A percentile compares a stretch with the other conserved stretches of the same genome.
These are phyloP conservation scores for Choristoneura fumiferana DNA, from an alignment of 1,140 invertebrate species.

Conservation along the genomic window DNA sequence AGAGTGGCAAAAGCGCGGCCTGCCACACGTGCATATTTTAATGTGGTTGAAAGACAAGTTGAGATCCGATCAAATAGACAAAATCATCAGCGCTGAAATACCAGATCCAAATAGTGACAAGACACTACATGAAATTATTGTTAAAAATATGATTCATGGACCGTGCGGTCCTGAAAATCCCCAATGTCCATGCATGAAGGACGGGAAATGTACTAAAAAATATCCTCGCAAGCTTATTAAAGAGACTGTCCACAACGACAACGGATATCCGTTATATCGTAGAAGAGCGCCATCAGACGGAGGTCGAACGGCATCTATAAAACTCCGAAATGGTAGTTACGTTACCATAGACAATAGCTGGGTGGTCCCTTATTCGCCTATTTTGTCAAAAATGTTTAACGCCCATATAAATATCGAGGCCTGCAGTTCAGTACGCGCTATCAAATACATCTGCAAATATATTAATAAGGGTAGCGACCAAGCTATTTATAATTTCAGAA, in stretches of 20 bases:
- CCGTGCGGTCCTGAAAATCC: not conserved
- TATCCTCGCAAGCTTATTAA: too few species aligned
- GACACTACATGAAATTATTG: constrained; percentile 29
- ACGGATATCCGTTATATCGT: constrained; percentile 42
- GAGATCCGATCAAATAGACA: constrained; percentile 53
- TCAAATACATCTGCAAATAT: too few species aligned
- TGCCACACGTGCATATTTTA: too few species aligned
- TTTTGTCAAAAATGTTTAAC: constrained; percentile 45
- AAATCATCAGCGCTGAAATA: constrained; percentile 33
- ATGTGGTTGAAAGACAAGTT: constrained; percentile 37
- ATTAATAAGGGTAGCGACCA: too few species aligned
- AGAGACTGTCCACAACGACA: constrained; percentile 2
- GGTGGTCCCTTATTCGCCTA: constrained; percentile 57
- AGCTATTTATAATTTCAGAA: too few species aligned
- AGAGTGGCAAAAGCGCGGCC: too few species aligned
- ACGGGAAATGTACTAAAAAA: constrained; percentile 25
- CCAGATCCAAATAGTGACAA: constrained; percentile 58
- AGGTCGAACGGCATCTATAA: constrained; percentile 31
- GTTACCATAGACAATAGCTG: constrained; percentile 52
- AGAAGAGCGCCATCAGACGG: constrained; percentile 36
- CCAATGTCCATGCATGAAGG: constrained; percentile 41
- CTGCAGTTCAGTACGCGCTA: not conserved
- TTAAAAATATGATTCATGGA: too few species aligned
- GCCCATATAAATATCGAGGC: constrained; percentile 33
- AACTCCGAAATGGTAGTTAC: constrained; percentile 30